Evolutionary conservation across 1,140 invertebrate genomes (phyloP).

Genomic region (Diorhabda carinulata): DNA sequence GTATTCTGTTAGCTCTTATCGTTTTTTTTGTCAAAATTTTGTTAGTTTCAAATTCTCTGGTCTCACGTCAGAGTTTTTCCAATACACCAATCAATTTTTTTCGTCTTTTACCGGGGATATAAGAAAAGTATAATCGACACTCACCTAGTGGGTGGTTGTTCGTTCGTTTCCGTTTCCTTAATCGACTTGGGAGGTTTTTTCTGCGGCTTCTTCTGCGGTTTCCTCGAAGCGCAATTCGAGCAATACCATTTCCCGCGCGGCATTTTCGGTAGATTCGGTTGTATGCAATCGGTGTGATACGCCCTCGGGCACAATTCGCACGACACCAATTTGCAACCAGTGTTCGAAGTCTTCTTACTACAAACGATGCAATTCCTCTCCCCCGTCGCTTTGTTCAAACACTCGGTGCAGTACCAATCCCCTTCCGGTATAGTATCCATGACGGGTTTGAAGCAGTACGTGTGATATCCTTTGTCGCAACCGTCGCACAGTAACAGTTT

Average conservation of each 20-base stretch:
- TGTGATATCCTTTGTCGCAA: slow-evolving; percentile 97
- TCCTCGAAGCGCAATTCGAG: slow-evolving; percentile 72
- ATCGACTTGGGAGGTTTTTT: slow-evolving; percentile 30
- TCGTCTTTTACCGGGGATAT: too few species aligned
- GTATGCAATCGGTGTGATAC: slow-evolving; percentile 89
- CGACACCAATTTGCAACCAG: slow-evolving; percentile 68
- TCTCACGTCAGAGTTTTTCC: too few species aligned
- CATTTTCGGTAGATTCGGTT: slow-evolving; percentile 78
- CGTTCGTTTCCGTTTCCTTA: slow-evolving; percentile 42
- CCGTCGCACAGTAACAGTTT: slow-evolving; percentile 92
- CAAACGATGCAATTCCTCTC: slow-evolving; percentile 86
- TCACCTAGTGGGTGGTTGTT: slow-evolving; percentile 59
- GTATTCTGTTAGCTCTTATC: too few species aligned
- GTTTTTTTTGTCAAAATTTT: too few species aligned
- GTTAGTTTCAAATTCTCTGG: too few species aligned
- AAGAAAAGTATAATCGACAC: slow-evolving; percentile 8
- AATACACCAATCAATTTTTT: too few species aligned
- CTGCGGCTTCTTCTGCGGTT: slow-evolving; percentile 64
- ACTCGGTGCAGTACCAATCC: slow-evolving; percentile 96
- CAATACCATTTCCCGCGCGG: slow-evolving; percentile 86
- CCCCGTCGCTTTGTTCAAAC: slow-evolving; percentile 91
- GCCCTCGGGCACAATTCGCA: slow-evolving; percentile 88
- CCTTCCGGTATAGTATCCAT: slow-evolving; percentile 95
- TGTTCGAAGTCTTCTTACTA: slow-evolving; percentile 63
- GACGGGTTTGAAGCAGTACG: slow-evolving; percentile 96